Evolutionary conservation across 2,113 vertebrate genomes (phyloP).

Genomic region (Rhinopomastus cyanomelas): DNA sequence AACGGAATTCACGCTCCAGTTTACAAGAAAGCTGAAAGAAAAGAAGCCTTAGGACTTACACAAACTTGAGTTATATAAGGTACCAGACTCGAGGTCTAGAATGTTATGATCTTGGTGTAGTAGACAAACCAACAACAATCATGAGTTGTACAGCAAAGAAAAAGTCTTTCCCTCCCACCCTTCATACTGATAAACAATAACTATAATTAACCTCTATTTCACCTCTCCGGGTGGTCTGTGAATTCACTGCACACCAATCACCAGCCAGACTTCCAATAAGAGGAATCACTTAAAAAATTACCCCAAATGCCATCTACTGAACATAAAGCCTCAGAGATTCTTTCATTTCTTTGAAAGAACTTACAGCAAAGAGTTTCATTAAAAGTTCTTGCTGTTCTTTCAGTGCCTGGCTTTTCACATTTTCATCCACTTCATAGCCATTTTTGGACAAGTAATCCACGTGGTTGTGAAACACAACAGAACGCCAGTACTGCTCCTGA

Average conservation of each 20-base stretch:
- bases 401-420: constrained; percentile 74
- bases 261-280: background rate
- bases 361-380: constrained; percentile 98
- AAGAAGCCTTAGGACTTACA: background rate
- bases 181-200: background rate
- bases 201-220: background rate
- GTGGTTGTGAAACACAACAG: constrained; percentile 86
- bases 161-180: background rate
- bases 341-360: constrained; percentile 57
- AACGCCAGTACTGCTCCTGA: constrained; percentile 95
- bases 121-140: background rate
- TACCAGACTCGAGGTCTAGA: background rate
- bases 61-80: no score
- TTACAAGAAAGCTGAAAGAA: constrained; percentile 88
- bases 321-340: background rate
- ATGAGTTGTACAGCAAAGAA: background rate
- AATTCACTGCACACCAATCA: background rate
- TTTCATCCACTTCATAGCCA: constrained; percentile 87
- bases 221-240: background rate
- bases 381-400: constrained; percentile 93
- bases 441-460: constrained; percentile 85
- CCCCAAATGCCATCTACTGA: background rate
- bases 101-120: background rate
- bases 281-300: background rate
- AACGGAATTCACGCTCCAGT: constrained; percentile 93